These are phyloP conservation scores for Girardia tigrina DNA, from an alignment of 2,888 invertebrate species.

Conservation along the genomic window DNA sequence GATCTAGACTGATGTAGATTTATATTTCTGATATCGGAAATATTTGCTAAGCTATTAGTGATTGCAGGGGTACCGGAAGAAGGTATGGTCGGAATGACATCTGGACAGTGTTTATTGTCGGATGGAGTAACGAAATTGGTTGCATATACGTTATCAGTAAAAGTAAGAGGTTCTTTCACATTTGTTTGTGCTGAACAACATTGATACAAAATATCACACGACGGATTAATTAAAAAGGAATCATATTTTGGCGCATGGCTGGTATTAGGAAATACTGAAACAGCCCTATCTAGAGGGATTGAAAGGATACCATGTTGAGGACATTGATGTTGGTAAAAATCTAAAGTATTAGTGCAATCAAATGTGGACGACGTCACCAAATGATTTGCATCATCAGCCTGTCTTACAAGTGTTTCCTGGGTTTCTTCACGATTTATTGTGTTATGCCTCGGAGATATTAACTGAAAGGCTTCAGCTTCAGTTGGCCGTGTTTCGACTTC, in stretches of 20 bases:
- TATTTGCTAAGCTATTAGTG: neutral
- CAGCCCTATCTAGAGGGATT: slow-evolving; percentile 16
- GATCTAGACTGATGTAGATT: neutral
- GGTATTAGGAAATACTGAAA: neutral
- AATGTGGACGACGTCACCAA: neutral
- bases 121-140: neutral
- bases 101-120: neutral
- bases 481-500: neutral
- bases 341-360: slow-evolving; percentile 16
- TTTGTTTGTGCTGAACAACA: neutral
- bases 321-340: slow-evolving; percentile 29
- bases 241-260: neutral
- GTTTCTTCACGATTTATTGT: slow-evolving; percentile 1
- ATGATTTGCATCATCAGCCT: slow-evolving; percentile 21
- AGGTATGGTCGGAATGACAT: slow-evolving; percentile 3
- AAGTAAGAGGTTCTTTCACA: neutral
- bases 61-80: neutral
- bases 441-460: neutral
- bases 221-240: neutral
- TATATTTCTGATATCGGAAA: neutral
- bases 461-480: neutral
- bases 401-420: slow-evolving; percentile 28
- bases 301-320: slow-evolving; percentile 28
- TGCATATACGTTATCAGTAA: neutral
- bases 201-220: neutral